A percentile compares a stretch with the other conserved stretches of the same genome.
Evolutionary conservation across 2,888 invertebrate genomes (phyloP).

Genomic region (Mythimna pallens): DNA sequence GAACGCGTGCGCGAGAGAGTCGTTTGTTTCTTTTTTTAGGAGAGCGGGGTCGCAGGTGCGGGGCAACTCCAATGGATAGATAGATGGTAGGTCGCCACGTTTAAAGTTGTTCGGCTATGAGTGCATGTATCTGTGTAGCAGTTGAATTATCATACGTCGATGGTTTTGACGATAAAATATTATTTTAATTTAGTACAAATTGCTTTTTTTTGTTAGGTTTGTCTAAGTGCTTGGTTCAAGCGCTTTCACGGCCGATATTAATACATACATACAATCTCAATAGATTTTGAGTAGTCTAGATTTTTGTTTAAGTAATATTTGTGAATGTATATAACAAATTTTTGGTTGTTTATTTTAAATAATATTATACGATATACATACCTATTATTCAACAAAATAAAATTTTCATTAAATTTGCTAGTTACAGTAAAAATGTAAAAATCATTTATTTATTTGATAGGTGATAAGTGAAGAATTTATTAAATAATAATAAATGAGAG

Average conservation of each 20-base stretch:
- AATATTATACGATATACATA: constrained; percentile 22
- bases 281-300: constrained; percentile 5
- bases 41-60: too few species aligned
- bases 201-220: constrained; percentile 22
- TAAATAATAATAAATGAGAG: constrained; percentile 58
- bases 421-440: constrained; percentile 48
- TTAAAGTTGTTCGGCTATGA: constrained; percentile 20
- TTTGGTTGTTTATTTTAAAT: constrained; percentile 23
- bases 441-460: constrained; percentile 64
- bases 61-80: too few species aligned
- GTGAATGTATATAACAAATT: constrained; percentile 16
- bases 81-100: not conserved
- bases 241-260: not conserved
- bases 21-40: too few species aligned
- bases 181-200: constrained; percentile 66
- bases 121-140: constrained; percentile 21
- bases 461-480: constrained; percentile 69
- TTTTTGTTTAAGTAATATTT: constrained; percentile 2
- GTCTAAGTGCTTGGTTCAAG: not conserved
- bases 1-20: too few species aligned
- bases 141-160: constrained; percentile 23
- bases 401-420: constrained; percentile 36
- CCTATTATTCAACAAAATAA: constrained; percentile 33
- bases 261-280: constrained; percentile 20
- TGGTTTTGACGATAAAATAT: constrained; percentile 22